These are phyloP conservation scores for Conchocele bisecta DNA, from an alignment of 2,888 invertebrate species.

Conservation along the genomic window DNA sequence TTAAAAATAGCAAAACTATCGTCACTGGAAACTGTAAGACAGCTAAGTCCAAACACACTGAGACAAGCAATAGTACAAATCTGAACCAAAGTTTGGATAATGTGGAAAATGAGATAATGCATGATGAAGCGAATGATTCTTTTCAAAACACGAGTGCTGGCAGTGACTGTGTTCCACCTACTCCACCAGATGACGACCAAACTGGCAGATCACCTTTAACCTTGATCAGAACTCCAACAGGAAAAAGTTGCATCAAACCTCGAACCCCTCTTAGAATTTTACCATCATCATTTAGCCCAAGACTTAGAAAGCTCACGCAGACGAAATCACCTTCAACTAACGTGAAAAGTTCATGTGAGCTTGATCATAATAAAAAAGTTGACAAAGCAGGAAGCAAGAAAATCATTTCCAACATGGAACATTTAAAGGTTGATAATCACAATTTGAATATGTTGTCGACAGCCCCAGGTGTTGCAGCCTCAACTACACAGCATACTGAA, in stretches of 20 bases:
- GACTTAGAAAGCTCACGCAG: slow-evolving; percentile 4
- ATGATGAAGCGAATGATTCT: background rate
- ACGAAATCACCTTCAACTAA: too few relatives aligned
- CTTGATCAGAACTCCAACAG: slow-evolving; percentile 21
- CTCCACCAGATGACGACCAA: slow-evolving; percentile 73
- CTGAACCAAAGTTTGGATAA: background rate
- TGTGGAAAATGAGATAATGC: background rate
- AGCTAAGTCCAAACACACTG: background rate
- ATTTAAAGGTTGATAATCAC: too few relatives aligned
- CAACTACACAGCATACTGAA: too few relatives aligned
- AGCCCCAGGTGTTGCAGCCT: too few relatives aligned
- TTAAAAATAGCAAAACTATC: slow-evolving; percentile 26
- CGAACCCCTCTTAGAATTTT: background rate
- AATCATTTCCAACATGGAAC: too few relatives aligned
- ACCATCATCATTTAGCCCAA: slow-evolving; percentile 48
- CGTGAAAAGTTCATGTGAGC: too few relatives aligned
- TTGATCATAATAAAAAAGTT: too few relatives aligned
- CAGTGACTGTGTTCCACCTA: slow-evolving; percentile 79
- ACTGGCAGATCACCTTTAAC: slow-evolving; percentile 35
- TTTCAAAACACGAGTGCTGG: slow-evolving; percentile 57
- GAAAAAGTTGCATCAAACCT: too few relatives aligned
- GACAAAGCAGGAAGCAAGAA: too few relatives aligned
- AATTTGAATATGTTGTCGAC: too few relatives aligned
- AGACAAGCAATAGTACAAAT: background rate
- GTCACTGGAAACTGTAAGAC: slow-evolving; percentile 16